Evolutionary conservation across 2,888 invertebrate species (phyloP), one percentile per base, ranked within the genome.

Genomic region (Serripes groenlandicus): DNA sequence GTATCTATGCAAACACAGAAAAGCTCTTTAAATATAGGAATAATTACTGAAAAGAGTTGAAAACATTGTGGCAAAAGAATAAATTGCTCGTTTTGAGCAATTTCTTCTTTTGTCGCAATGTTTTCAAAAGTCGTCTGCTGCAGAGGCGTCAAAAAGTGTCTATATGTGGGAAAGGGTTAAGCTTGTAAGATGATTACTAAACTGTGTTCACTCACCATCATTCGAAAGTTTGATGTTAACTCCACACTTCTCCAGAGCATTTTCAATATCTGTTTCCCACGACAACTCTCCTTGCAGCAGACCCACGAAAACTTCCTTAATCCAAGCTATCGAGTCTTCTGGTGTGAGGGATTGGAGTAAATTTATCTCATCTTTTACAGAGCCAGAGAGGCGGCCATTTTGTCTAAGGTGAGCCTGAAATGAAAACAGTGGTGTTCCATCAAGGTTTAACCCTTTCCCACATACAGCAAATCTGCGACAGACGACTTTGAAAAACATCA

Each of bases 221-320:
- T 91, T 91, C 4, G 94, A 93, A 1, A 94, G 83, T 73, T 92
- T 93, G 28, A 92, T 87, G 81, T 94, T 93, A 68, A 93, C 91
- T 5, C 94, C 94, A 90, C 93, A 93, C 54, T 91, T 90, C 73
- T 93, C 92, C 21, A 94, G 81, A 11, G 93, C 91, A 21, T 72
- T 81, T 72, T 94, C 94, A 23, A 92, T 92, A 9, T 90, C 89
- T 15, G 88, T 84, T 85, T 93, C 90, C 94, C 94, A 94, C 4
- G 85, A 75, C 26, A 90, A 69, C 68, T 90, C 88, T n/a, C 84
- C 83, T 52, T 87, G 87, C 23, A 94, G 82, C 2, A 92, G 77
- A 66, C 90, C 89, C 21, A 92, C 72, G 28, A 91, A 81, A 11
- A 87, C 82, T 56, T 93, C 92, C 58, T 91, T 90, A 21, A 94